Conservation (phyloP, 2,888 invertebrate species). For the Philonicus albiceps region DNA sequence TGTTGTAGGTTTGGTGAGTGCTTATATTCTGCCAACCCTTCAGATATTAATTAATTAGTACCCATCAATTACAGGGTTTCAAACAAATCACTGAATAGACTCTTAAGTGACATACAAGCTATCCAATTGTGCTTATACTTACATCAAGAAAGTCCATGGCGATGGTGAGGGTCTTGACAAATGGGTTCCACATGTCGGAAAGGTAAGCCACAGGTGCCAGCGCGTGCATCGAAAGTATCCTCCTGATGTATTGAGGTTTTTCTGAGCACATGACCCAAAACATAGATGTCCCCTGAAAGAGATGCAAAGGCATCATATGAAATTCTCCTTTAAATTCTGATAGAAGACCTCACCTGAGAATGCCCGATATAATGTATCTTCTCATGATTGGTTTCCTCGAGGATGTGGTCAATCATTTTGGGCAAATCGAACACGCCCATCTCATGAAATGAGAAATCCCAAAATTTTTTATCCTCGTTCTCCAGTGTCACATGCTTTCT, state of each 20-base stretch:
- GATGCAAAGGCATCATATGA: background rate
- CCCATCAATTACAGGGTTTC: background rate
- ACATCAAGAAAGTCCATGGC: slow-evolving; percentile 61
- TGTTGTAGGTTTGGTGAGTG: background rate
- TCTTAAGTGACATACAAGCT: background rate
- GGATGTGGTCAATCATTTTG: slow-evolving; percentile 65
- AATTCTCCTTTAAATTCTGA: background rate
- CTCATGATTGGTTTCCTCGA: slow-evolving; percentile 59
- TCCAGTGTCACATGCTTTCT: slow-evolving; percentile 45
- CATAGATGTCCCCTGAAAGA: slow-evolving; percentile 68
- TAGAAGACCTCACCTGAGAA: slow-evolving; percentile 57
- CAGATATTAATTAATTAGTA: background rate
- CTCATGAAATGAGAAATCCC: slow-evolving; percentile 65
- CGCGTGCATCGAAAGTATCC: slow-evolving; percentile 66
- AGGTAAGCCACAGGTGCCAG: slow-evolving; percentile 69
- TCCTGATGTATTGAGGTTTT: slow-evolving; percentile 66
- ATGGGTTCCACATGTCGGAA: slow-evolving; percentile 63
- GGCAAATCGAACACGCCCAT: slow-evolving; percentile 67
- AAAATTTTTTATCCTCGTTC: slow-evolving; percentile 53
- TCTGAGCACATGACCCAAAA: slow-evolving; percentile 67
- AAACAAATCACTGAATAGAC: background rate
- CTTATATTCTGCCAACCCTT: background rate
- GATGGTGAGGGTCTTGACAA: slow-evolving; percentile 59
- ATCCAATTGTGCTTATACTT: slow-evolving; percentile 45
- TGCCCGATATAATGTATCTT: slow-evolving; percentile 68